These are phyloP conservation scores for Oceanodroma tethys DNA, from an alignment of 2,113 vertebrate species.

Conservation along the genomic window DNA sequence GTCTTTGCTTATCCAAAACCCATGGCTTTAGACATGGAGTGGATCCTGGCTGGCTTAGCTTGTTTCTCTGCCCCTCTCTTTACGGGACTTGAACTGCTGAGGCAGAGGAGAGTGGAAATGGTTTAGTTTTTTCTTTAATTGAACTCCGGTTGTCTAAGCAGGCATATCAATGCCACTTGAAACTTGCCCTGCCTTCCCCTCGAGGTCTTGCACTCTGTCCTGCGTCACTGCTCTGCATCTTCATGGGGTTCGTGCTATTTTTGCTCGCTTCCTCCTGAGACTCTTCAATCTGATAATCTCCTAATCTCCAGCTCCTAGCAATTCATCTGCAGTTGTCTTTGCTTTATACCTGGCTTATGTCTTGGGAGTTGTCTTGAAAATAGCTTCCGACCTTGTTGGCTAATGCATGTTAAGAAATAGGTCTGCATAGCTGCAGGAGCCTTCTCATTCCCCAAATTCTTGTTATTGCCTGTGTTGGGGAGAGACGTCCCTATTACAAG, in stretches of 20 bases:
- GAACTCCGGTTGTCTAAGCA: background rate
- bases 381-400: slow-evolving; percentile 42
- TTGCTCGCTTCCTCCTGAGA: background rate
- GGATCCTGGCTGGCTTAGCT: background rate
- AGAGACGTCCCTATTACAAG: background rate
- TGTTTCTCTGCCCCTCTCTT: background rate
- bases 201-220: background rate
- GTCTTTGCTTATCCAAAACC: background rate
- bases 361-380: slow-evolving; percentile 6
- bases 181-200: background rate
- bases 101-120: background rate
- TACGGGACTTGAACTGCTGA: background rate
- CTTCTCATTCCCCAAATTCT: background rate
- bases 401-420: background rate
- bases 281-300: slow-evolving; percentile 54
- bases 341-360: slow-evolving; percentile 43
- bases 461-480: background rate
- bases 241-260: background rate
- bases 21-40: fast-evolving
- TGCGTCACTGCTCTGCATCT: background rate
- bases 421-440: background rate
- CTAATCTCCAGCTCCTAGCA: slow-evolving; percentile 33
- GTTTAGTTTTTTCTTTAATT: background rate
- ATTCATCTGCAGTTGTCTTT: background rate
- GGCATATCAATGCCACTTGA: background rate